phyloP scores from a whole-genome alignment of 2,797 vertebrate species.

The Pipistrellus kuhlii region DNA sequence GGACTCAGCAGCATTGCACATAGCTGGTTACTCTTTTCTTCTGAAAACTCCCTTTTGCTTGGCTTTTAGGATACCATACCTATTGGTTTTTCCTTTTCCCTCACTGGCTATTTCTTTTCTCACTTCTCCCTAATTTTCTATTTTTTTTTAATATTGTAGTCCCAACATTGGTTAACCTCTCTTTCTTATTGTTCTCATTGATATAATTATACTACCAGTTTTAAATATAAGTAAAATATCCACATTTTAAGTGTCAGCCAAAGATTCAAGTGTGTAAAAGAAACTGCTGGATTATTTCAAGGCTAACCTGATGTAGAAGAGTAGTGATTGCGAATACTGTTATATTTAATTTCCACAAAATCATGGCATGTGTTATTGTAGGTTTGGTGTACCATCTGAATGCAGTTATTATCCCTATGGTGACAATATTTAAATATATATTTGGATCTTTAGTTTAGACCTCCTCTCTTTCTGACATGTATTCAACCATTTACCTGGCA shows the following conservation, averaged over 20 bases:
- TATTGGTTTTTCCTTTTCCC: neutral
- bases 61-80: neutral
- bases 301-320: neutral
- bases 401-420: neutral
- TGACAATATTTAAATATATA: neutral
- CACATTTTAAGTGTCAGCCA: neutral
- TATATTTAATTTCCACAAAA: neutral
- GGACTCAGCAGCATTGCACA: neutral
- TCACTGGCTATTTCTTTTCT: neutral
- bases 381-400: neutral
- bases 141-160: neutral
- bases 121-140: neutral
- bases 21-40: neutral
- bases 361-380: neutral
- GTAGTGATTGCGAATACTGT: neutral
- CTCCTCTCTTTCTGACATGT: neutral
- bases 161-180: neutral
- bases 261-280: neutral
- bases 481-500: neutral
- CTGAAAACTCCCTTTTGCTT: neutral
- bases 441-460: neutral
- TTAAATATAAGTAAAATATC: constrained; percentile 26
- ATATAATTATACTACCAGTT: neutral
- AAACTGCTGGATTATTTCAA: neutral
- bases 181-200: neutral